A percentile compares a stretch with the other conserved stretches of the same genome.
Evolutionary conservation across 1,140 invertebrate genomes (phyloP).

Genomic region (Zaprionus vittiger): DNA sequence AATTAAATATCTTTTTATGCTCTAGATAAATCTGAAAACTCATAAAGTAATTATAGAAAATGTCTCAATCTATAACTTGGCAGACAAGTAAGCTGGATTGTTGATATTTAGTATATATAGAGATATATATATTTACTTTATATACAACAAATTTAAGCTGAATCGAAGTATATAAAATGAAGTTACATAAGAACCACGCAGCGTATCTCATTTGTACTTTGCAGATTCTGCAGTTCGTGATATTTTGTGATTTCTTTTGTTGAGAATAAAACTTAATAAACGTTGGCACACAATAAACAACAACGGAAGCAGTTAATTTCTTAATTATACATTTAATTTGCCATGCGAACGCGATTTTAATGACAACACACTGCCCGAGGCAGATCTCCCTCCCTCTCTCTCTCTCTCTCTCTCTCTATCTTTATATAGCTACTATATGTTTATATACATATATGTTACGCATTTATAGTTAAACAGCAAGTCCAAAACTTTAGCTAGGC

Average conservation of each 20-base stretch:
- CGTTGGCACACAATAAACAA: constrained; percentile 69
- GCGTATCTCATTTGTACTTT: background rate
- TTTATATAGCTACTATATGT: constrained; percentile 1
- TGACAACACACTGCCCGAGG: constrained; percentile 40
- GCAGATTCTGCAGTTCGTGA: background rate
- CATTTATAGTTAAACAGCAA: constrained; percentile 2
- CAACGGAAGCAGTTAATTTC: constrained; percentile 80
- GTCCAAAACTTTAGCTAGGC: constrained; percentile 25
- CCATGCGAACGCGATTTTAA: constrained; percentile 56
- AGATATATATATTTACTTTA: background rate
- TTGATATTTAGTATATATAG: background rate
- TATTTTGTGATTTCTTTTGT: constrained; percentile 48
- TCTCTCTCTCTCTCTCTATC: background rate
- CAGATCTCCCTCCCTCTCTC: background rate
- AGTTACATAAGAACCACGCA: background rate
- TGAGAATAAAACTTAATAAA: constrained; percentile 37
- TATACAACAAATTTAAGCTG: background rate
- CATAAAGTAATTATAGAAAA: constrained; percentile 6
- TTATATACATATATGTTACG: constrained; percentile 16
- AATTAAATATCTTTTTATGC: background rate
- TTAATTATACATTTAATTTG: constrained; percentile 79
- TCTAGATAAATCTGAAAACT: background rate
- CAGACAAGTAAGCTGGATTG: background rate
- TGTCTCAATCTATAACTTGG: background rate
- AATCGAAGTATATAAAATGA: too few relatives aligned